phyloP scores from a whole-genome alignment of 2,888 invertebrate genomes.

The Eutolmus rufibarbis region DNA sequence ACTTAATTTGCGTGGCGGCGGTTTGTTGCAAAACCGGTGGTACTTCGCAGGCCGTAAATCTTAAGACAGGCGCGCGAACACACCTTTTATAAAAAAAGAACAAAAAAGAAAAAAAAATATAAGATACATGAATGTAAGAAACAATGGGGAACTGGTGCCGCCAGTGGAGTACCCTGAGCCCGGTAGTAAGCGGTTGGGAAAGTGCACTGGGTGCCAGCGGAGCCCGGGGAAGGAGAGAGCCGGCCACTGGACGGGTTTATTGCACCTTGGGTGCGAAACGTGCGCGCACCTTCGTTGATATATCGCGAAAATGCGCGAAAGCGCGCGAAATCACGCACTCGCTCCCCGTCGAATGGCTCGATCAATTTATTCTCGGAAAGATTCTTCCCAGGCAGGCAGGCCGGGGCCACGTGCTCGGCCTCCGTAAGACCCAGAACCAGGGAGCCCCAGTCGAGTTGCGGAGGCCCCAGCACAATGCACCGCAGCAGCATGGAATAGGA shows the following conservation, averaged over 20 bases:
- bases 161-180: background rate
- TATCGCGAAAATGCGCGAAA: background rate
- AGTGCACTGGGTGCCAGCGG: background rate
- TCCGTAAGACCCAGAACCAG: background rate
- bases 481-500: background rate
- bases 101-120: background rate
- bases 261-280: conserved; percentile 17
- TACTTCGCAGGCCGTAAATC: background rate
- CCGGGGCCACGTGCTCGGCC: conserved; percentile 8
- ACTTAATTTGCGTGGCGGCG: background rate
- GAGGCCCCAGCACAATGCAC: background rate
- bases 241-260: background rate
- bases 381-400: background rate
- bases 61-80: background rate
- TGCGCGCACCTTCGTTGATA: background rate
- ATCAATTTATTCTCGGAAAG: conserved; percentile 23
- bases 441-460: background rate
- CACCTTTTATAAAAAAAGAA: background rate
- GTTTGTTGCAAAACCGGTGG: background rate
- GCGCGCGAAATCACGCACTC: background rate
- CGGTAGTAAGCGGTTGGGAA: background rate
- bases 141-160: background rate
- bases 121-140: background rate
- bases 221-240: background rate
- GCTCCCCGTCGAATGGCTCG: background rate